A percentile compares a stretch with the other conserved stretches of the same genome.
Conservation (phyloP, 2,113 vertebrate genomes). For the Chiloscyllium plagiosum region DNA sequence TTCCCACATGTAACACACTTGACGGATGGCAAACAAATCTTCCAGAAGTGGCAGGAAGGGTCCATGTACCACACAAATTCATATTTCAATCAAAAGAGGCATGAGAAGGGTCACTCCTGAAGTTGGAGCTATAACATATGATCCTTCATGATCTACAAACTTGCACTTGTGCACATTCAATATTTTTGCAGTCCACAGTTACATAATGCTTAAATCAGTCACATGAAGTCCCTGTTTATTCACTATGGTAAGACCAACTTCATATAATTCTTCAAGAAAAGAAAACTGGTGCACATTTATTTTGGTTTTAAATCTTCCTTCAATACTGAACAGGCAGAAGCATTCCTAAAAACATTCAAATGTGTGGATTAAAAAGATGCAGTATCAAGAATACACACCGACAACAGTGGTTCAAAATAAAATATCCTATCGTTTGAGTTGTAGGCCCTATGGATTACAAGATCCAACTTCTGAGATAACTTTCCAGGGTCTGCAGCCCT, state of each 20-base stretch:
- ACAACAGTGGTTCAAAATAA: constrained; percentile 35
- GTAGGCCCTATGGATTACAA: not conserved
- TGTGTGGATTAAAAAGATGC: not conserved
- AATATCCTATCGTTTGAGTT: not conserved
- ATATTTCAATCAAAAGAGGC: not conserved
- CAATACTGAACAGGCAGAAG: constrained; percentile 26
- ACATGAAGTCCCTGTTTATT: not conserved
- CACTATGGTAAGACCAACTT: not conserved
- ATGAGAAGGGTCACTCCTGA: not conserved
- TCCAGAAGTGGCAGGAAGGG: not conserved
- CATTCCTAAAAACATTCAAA: constrained; percentile 12
- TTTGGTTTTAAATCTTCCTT: constrained; percentile 30
- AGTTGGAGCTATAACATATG: not conserved
- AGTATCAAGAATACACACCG: constrained; percentile 6
- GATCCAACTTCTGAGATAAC: constrained; percentile 3
- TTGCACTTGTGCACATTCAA: not conserved
- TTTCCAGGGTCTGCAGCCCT: constrained; percentile 3
- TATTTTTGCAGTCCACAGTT: not conserved
- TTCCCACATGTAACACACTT: not conserved
- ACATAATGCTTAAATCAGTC: not conserved
- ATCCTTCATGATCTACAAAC: not conserved
- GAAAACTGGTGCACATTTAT: not conserved
- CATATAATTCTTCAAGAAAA: constrained; percentile 24
- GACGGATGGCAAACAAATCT: not conserved
- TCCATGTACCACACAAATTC: not conserved